Evolutionary conservation across 2,797 vertebrate species (phyloP), one percentile per base, ranked within the genome.

Genomic region (Etheostoma perlongum): DNA sequence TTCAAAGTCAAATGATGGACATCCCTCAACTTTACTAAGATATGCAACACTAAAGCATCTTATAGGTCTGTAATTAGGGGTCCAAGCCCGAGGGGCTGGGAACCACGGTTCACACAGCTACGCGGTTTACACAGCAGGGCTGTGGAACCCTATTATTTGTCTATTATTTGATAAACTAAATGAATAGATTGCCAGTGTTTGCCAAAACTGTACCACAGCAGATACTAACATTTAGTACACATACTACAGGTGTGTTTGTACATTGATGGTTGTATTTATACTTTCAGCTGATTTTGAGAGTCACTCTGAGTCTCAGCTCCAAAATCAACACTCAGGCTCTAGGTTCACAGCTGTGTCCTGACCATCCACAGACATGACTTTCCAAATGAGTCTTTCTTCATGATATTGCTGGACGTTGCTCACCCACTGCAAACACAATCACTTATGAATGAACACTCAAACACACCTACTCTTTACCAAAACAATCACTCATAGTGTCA

Each of bases 341-440:
- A 52, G 83, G 91, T 93, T 91, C 91, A 87, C 87, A 83, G 85
- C 89, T 87, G 72, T 62, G 64, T n/a, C 59, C 57, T 75, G 71
- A 76, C 68, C 74, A 58, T 85, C 70, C 77, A 72, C 72, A 70
- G 71, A 74, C 81, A 65, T 25, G 49, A 81, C 60, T 71, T 79
- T 86, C 84, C 85, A 91, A 89, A 89, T 88, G 71, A 74, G 78
- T 76, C 85, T 88, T 46, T 51, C 68, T 64, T 67, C 61, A 40
- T 66, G 67, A 40, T 66, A 67, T 74, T 11, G 23, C 54, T 65
- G 52, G 72, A 46, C 58, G 60, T 72, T 61, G 19, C 67, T 49
- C 11, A 25, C 19, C 60, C 1, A 12, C 19, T 23, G 18, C 12
- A 30, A 64, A 46, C 47, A 25, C 2, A 1, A 7, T 36, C 44